Evolutionary conservation across 2,113 vertebrate species (phyloP), one percentile per base, ranked within the genome.

Genomic region (Cromileptes altivelis): DNA sequence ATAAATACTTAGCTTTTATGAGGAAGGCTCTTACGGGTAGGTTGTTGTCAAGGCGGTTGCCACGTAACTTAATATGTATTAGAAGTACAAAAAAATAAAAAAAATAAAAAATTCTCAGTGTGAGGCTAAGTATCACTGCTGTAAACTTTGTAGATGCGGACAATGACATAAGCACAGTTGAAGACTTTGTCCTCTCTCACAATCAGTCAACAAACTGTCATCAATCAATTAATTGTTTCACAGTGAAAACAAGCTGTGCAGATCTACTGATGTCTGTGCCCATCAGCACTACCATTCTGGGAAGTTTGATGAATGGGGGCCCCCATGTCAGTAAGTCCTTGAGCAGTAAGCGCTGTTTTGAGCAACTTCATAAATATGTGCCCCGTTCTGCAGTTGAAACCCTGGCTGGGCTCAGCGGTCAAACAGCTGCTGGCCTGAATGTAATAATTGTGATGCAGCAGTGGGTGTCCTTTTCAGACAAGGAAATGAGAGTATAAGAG

Each of bases 401-500:
- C 58, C n/a, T 49, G 78, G 37, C 30, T 30, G 72, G 17, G 61
- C 37, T 27, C 63, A 40, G 70, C 2, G 13, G 61, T 45, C 33
- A 68, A 23, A 49, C 81, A 85, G 88, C 81, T 75, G 85, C 63
- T 78, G 37, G 40, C 47, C 71, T 84, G 71, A 68, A 78, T 78
- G 74, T 21, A 69, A 85, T 80, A 88, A 75, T 55, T 85, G 86
- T 76, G 68, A 81, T 76, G 75, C 75, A 33, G 78, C 58, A 62
- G 71, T 75, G 80, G 62, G 63, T 80, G 80, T 78, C 70, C 67
- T 81, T 78, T 86, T 83, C 70, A 86, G 75, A 78, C 55, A n/a
- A 69, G 78, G 85, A 89, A 81, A 89, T 52, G 45, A 91, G 80
- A 82, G 52, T 49, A 64, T 52, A 80, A 81, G 62, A 60, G 75